phyloP scores from a whole-genome alignment of 1,140 invertebrate species.

The Pseudomyrmex gracilis region DNA sequence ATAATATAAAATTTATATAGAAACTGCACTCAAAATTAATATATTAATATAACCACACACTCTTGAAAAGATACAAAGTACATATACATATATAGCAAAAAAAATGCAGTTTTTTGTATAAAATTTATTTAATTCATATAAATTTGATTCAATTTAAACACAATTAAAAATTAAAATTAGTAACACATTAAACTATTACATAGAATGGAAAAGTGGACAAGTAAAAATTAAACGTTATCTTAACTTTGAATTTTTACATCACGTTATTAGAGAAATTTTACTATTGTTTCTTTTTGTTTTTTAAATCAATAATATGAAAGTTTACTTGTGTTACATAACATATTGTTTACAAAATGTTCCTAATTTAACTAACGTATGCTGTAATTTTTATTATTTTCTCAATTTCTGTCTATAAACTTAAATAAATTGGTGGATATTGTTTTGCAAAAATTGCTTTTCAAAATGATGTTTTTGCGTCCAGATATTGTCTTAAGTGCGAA shows the following conservation, averaged over 20 bases:
- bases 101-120: neutral
- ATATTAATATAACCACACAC: neutral
- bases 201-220: neutral
- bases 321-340: slow-evolving; percentile 48
- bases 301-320: too few species aligned
- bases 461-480: slow-evolving; percentile 54
- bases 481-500: slow-evolving; percentile 72
- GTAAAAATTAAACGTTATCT: slow-evolving; percentile 5
- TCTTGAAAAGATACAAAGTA: slow-evolving; percentile 38
- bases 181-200: neutral
- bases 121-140: neutral
- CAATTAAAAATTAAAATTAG: neutral
- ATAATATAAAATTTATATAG: neutral
- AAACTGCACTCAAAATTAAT: slow-evolving; percentile 21
- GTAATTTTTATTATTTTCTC: slow-evolving; percentile 67
- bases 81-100: neutral
- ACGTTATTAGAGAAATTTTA: slow-evolving; percentile 45
- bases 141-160: slow-evolving; percentile 4
- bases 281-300: neutral
- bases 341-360: slow-evolving; percentile 53
- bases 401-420: slow-evolving; percentile 80
- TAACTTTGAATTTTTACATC: slow-evolving; percentile 53
- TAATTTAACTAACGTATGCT: slow-evolving; percentile 67
- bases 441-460: slow-evolving; percentile 46
- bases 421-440: slow-evolving; percentile 69